Evolutionary conservation across 2,113 vertebrate genomes (phyloP), one percentile per base, ranked within the genome.

Genomic region (Rhinopithecus roxellana): DNA sequence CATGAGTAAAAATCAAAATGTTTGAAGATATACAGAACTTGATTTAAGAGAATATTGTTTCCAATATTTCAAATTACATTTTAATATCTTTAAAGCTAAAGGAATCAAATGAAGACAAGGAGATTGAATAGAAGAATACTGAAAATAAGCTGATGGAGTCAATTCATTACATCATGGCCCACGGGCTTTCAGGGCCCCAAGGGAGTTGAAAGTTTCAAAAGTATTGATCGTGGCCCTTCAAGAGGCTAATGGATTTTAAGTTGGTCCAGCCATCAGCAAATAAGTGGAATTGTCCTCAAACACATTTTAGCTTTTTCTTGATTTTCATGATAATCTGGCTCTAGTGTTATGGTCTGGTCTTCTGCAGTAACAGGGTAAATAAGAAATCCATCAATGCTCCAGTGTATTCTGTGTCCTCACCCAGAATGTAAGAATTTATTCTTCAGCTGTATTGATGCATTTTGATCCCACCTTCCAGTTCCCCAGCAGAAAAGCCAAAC

Each of bases 181-280:
- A 7, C 30, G 77, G 32, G 40, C 80, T 82, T 95, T 96, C 75
- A 92, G 90, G 27, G 22, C 48, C 69, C 30, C 48, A 23, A 84
- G 55, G 94, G 67, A 97, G 48, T 25, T 89, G 50, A 38, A 96
- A 97, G 94, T 79, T 98, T 83, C 27, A 43, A 81, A 96, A 85
- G 83, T 13, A 95, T 92, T 90, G 89, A 93, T 55, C 16, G 74
- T 32, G 64, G 87, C 16, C 25, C 38, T 38, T 82, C 74, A 55
- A 96, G 55, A 75, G 77, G 16, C 77, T 23, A 95, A n/a, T 96
- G 95, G 89, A 52, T 91, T 43, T 7, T 55, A 92, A 97, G 82
- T 57, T 48, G 92, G 43, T 86, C 86, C 93, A 38, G 81, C 40
- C 32, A 82, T 93, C 86, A 97, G 18, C 83, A 97, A 96, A 93